Base-by-base conservation (phyloP, 2,797 vertebrate genomes). In the Miichthys miiuy region DNA sequence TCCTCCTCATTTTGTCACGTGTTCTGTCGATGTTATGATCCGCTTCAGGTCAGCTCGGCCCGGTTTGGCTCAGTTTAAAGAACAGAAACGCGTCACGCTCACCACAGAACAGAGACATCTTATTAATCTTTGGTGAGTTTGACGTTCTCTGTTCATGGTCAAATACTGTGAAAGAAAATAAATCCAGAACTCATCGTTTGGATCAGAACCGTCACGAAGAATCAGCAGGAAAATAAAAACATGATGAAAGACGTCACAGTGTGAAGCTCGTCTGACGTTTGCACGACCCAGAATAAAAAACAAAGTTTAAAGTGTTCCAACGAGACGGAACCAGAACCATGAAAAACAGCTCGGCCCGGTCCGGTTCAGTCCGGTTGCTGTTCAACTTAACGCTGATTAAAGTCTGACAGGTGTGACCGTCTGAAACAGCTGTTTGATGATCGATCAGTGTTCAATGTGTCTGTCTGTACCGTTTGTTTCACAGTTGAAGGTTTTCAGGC, bases 251-350 rank as follows among this genome's bases (percentile, higher is more conserved):
- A 16, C 30, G 34, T 34, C 34, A 34, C 34, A 34, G 34, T 34
- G 34, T 34, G 8, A 34, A 34, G 34, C 34, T 34, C 34, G 6
- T 34, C 34, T 34, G 30, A 34, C 20, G 5, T 86, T 83, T 85
- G 83, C 88, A 84, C 74, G 50, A 60, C 77, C 81, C 80, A 80
- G 47, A 75, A 12, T 57, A 48, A 58, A 68, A n/a, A 56, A 62
- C 23, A 48, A n/a, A n/a, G n/a, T 51, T 27, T 14, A 3, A 41
- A 13, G 14, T 69, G 4, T 55, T 41, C 63, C 72, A 10, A 20
- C 30, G 30, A n/a, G n/a, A 34, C 1, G 30, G 30, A 34, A 34
- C 25, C 62, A 68, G 44, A 44, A 20, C 20, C 12, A 56, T n/a
- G n/a, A n/a, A 21, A 21, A 25, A 34, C 57, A 48, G 47, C 55